Conservation (phyloP, 2,888 invertebrate species). For the Macrophya annulata region DNA sequence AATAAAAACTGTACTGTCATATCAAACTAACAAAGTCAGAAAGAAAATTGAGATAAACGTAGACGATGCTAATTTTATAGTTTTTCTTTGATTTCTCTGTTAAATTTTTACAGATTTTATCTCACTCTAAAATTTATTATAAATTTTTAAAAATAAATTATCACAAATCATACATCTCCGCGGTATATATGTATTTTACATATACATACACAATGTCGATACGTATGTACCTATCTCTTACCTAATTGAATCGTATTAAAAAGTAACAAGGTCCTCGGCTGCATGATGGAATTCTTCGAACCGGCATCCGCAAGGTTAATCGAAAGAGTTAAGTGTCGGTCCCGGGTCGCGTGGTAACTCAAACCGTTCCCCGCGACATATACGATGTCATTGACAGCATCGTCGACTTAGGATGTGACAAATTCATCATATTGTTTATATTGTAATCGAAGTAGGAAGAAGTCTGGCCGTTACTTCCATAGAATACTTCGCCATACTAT, state of each 20-base stretch:
- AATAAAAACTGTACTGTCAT: neutral
- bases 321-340: constrained; percentile 15
- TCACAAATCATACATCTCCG: too few species aligned
- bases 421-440: neutral
- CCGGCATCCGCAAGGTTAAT: constrained; percentile 30
- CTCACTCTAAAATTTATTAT: neutral
- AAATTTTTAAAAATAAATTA: too few species aligned
- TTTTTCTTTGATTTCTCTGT: neutral
- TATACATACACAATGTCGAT: neutral
- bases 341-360: constrained; percentile 27
- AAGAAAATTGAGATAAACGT: neutral
- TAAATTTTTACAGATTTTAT: neutral
- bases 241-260: constrained; percentile 31
- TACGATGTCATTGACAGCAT: constrained; percentile 11
- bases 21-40: neutral
- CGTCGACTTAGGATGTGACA: neutral
- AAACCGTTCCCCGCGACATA: neutral
- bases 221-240: neutral
- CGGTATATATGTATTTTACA: neutral
- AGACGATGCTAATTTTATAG: constrained; percentile 3
- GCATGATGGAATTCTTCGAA: constrained; percentile 25
- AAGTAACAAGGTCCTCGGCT: constrained; percentile 12
- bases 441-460: neutral
- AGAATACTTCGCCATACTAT: neutral
- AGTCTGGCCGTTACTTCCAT: neutral